A percentile compares a stretch with the other conserved stretches of the same genome.
Evolutionary conservation across 2,797 vertebrate genomes (phyloP).

Genomic region (Pelochelys cantorii): DNA sequence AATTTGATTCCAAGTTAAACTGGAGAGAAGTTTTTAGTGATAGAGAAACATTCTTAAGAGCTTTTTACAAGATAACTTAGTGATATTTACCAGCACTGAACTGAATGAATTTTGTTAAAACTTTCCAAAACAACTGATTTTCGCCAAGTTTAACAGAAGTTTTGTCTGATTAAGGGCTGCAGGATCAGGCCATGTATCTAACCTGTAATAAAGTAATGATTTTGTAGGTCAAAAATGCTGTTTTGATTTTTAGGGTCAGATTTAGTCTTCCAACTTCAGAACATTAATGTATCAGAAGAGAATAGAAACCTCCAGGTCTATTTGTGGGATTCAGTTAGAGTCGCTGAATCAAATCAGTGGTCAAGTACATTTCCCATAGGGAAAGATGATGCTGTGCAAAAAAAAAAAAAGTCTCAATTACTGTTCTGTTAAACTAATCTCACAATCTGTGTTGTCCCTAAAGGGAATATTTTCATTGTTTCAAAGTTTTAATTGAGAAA

Average conservation of each 20-base stretch:
- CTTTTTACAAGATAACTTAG: not conserved
- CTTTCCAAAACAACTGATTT: not conserved
- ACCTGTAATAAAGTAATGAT: not conserved
- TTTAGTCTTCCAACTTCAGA: not conserved
- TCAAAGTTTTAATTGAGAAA: not conserved
- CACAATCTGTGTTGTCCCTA: not conserved
- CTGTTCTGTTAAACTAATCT: not conserved
- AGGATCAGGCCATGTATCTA: not conserved
- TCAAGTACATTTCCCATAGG: not conserved
- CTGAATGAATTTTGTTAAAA: not conserved
- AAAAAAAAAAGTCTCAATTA: not conserved
- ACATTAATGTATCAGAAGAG: not conserved
- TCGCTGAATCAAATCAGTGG: accelerated
- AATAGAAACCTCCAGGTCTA: not conserved
- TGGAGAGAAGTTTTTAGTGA: not conserved
- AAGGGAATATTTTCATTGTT: not conserved
- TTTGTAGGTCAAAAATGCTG: not conserved
- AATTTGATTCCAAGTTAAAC: not conserved
- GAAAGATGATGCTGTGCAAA: not conserved
- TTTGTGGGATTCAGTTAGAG: not conserved
- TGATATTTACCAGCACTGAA: not conserved
- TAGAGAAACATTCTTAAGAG: not conserved
- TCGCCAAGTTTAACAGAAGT: not conserved
- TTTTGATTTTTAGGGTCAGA: not conserved
- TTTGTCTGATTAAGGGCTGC: not conserved